Evolutionary conservation across 2,113 vertebrate genomes (phyloP).

Genomic region (Ramphastos sulfuratus): DNA sequence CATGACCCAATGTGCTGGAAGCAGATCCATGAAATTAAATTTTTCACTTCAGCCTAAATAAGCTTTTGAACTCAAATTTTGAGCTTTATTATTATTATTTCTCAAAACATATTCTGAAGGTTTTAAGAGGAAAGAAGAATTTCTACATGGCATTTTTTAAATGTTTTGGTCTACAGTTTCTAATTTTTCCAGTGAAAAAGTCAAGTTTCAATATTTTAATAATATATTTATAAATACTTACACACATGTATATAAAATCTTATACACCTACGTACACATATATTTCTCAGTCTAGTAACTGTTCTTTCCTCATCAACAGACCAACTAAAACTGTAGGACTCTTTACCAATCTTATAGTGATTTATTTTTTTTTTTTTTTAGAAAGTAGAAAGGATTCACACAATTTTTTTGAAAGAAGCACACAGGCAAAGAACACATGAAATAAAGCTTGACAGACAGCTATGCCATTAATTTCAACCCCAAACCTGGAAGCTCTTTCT

Average conservation of each 20-base stretch:
- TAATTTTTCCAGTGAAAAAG: background rate
- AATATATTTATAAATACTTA: background rate
- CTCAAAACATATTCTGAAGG: background rate
- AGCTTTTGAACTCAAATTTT: background rate
- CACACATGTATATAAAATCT: background rate
- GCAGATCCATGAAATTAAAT: background rate
- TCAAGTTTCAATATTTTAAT: background rate
- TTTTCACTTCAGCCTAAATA: background rate
- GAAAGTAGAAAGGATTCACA: background rate
- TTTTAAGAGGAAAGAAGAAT: slow-evolving; percentile 13
- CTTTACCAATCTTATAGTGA: background rate
- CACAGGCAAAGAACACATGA: rapidly evolving
- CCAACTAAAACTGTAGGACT: background rate
- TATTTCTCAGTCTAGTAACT: background rate
- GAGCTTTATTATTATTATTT: slow-evolving; percentile 34
- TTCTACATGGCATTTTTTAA: background rate
- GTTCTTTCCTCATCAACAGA: background rate
- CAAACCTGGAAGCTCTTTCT: background rate
- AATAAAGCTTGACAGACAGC: background rate
- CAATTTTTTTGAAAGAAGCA: background rate
- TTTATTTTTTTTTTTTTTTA: background rate
- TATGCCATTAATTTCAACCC: background rate
- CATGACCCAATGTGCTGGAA: background rate
- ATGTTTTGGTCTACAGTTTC: background rate
- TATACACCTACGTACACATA: background rate